Evolutionary conservation across 2,113 vertebrate species (phyloP), one percentile per base, ranked within the genome.

Genomic region (Neofelis nebulosa): DNA sequence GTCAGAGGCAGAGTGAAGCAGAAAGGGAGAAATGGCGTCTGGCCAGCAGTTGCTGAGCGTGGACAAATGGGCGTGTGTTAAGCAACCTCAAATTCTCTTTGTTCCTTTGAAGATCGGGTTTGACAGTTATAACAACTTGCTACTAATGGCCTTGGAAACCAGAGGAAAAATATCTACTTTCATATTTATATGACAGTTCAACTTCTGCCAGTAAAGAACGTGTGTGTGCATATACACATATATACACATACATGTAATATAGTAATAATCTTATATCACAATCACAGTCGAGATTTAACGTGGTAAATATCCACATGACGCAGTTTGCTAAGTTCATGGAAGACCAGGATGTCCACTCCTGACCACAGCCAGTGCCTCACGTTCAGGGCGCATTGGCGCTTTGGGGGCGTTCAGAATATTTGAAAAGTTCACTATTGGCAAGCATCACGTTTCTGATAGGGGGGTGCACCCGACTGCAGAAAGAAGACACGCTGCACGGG

Each of bases 331-430:
- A 50, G 89, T 29, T 66, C 1, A 0, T 3, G 48, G 27, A 31
- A 38, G 48, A 52, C 6, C 8, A 29, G 31, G 52, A 45, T 23
- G 52, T 52, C 57, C 36, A 16, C 45, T 48, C 41, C 31, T 76
- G 3, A 38, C 25, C 33, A 45, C 0, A 52, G 63, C 18, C 25
- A 16, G 69, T 6, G 48, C 15, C 27, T 69, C 21, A 18, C 2
- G 4, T 5, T 27, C n/a, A 48, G 31, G 27, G 7, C 5, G 23
- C 0, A 0, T 23, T 5, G 7, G 71, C 19, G 52, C 45, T 27
- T 86, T 21, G 74, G 45, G 8, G 15, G 7, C 25, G 21, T 50
- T 11, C 29, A 31, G 41, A 88, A 29, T 19, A 3, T 94, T 45
- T 57, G 25, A 19, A 69, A 66, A 89, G 21, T 25, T 33, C 33